Percentiles rank a stretch among this genome's conserved stretches.
Conservation (phyloP, 2,113 vertebrate species). For the Larimichthys crocea region DNA sequence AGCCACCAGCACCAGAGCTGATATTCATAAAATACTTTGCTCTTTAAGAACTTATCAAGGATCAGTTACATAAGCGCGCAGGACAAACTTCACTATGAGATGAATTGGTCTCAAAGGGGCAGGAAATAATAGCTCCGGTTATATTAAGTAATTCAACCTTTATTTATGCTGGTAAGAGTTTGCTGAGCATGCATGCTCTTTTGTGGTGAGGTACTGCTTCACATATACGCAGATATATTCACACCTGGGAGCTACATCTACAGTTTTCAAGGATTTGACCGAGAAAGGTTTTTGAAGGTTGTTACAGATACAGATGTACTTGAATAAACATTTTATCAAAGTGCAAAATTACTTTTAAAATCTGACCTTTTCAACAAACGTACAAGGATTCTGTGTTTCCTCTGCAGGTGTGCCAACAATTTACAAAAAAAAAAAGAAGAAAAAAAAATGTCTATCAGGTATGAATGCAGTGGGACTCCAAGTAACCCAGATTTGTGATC, state of each 20-base stretch:
- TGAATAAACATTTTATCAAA: background rate
- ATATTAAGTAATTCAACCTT: slow-evolving; percentile 69
- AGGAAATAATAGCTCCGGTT: slow-evolving; percentile 63
- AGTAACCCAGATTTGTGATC: background rate
- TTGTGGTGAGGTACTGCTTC: slow-evolving; percentile 5
- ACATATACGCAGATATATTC: slow-evolving; percentile 22
- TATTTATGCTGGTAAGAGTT: slow-evolving; percentile 37
- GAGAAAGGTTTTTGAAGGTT: slow-evolving; percentile 21
- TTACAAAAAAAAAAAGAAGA: background rate
- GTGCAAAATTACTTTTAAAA: background rate
- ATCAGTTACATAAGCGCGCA: slow-evolving; percentile 37
- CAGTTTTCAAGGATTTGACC: slow-evolving; percentile 18
- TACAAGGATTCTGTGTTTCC: background rate
- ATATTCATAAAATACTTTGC: slow-evolving; percentile 20
- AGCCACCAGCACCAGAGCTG: slow-evolving; percentile 9
- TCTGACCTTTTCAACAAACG: background rate
- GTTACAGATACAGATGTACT: background rate
- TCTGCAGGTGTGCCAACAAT: background rate
- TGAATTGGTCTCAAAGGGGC: slow-evolving; percentile 58
- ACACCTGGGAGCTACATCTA: slow-evolving; percentile 37
- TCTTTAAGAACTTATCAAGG: slow-evolving; percentile 36
- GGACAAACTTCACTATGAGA: slow-evolving; percentile 35
- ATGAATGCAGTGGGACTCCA: background rate
- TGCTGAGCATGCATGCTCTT: slow-evolving; percentile 47
- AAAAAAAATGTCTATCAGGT: background rate